phyloP scores from a whole-genome alignment of 2,888 invertebrate genomes.

The Apotomis turbidana region DNA sequence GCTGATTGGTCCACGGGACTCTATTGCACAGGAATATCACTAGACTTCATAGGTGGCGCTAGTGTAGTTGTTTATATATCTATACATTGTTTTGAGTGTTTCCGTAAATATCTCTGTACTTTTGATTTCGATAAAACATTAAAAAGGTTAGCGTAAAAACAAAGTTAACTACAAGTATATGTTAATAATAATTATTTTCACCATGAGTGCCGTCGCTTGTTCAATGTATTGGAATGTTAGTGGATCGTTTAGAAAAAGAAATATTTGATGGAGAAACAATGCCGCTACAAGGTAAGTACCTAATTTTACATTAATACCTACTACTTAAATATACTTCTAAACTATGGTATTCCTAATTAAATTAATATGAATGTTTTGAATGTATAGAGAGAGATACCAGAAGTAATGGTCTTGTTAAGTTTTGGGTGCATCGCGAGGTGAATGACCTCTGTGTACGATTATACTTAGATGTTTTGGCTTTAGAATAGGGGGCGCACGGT shows the following conservation, averaged over 20 bases:
- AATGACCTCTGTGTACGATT: constrained; percentile 54
- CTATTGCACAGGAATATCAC: not conserved
- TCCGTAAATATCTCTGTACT: constrained; percentile 23
- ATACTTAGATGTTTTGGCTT: constrained; percentile 51
- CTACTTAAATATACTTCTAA: not conserved
- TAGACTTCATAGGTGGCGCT: constrained; percentile 1
- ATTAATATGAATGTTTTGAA: not conserved
- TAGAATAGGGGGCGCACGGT: constrained; percentile 51
- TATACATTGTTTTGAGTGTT: constrained; percentile 34
- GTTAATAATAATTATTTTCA: constrained; percentile 7
- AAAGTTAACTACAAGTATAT: constrained; percentile 12
- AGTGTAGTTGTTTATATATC: constrained; percentile 33
- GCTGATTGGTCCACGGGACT: too few species aligned
- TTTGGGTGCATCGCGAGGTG: constrained; percentile 48
- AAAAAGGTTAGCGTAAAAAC: not conserved
- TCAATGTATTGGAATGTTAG: not conserved
- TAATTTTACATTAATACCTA: not conserved
- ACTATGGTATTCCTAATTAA: not conserved
- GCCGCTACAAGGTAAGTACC: constrained; percentile 31
- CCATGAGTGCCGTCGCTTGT: constrained; percentile 7
- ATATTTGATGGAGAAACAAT: constrained; percentile 30
- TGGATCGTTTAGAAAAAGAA: constrained; percentile 5
- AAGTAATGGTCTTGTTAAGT: not conserved
- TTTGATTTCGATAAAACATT: constrained; percentile 3
- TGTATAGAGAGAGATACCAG: not conserved